Conservation (phyloP, 2,797 vertebrate species). For the Sparus aurata region DNA sequence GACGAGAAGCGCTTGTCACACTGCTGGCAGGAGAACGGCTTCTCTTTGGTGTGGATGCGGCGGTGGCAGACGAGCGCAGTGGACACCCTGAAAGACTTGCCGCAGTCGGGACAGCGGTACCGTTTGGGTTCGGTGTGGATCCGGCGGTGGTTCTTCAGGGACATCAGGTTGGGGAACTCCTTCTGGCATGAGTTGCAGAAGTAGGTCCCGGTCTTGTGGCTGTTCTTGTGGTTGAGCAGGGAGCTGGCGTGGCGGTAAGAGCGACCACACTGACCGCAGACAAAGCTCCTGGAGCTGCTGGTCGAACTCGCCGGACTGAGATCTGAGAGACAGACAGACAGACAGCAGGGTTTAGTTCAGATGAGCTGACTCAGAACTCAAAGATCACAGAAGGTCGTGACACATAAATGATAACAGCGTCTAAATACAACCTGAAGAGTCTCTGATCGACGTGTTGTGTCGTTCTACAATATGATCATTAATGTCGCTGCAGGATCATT, state of each 20-base stretch:
- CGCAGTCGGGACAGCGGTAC: slow-evolving; percentile 85
- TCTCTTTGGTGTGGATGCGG: slow-evolving; percentile 88
- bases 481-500: no score
- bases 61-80: slow-evolving; percentile 88
- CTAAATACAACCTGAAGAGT: no score
- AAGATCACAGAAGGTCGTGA: no score
- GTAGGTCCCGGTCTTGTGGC: slow-evolving; percentile 89
- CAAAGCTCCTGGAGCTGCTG: slow-evolving; percentile 73
- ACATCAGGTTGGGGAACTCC: slow-evolving; percentile 84
- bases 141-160: slow-evolving; percentile 89
- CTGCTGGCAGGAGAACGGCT: slow-evolving; percentile 86
- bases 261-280: slow-evolving; percentile 87
- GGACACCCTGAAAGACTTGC: slow-evolving; percentile 82
- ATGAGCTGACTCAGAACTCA: neutral
- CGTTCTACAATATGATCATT: no score
- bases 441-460: no score
- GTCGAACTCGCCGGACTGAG: slow-evolving; percentile 39
- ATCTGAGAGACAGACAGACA: slow-evolving; percentile 62
- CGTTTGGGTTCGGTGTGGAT: slow-evolving; percentile 88
- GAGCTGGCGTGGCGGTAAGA: slow-evolving; percentile 90
- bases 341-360: slow-evolving; percentile 17
- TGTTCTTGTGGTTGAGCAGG: slow-evolving; percentile 91
- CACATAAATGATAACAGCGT: no score
- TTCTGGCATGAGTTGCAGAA: slow-evolving; percentile 85
- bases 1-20: slow-evolving; percentile 86